phyloP scores from a whole-genome alignment of 2,888 invertebrate species.

The Leptinotarsa tumamoca region DNA sequence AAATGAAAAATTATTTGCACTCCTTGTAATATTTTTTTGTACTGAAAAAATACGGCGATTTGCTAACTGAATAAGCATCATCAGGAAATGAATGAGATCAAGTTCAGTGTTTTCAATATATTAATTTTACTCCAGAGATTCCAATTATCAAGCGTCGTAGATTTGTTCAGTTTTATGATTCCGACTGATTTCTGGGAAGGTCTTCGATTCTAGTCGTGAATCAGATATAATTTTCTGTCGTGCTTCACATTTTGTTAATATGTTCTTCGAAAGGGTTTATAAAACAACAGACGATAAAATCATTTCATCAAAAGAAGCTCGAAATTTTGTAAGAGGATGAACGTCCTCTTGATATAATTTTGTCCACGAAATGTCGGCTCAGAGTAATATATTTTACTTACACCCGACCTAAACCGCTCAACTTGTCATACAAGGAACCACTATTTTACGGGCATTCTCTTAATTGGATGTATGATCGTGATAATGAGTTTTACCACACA shows the following conservation, averaged over 20 bases:
- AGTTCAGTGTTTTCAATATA: no score
- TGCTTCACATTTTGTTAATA: neutral
- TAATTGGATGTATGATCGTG: slow-evolving; percentile 22
- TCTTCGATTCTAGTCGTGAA: no score
- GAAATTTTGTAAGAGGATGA: slow-evolving; percentile 17
- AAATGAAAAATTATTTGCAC: no score
- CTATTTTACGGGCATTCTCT: neutral
- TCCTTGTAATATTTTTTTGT: no score
- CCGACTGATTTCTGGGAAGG: no score
- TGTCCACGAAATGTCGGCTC: slow-evolving; percentile 32
- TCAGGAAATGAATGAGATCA: no score
- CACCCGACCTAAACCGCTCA: slow-evolving; percentile 38
- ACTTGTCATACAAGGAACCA: slow-evolving; percentile 30
- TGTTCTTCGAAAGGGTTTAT: neutral
- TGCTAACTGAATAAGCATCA: no score
- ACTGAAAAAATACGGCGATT: no score
- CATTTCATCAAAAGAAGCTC: neutral
- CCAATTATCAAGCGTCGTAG: no score
- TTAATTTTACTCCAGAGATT: no score
- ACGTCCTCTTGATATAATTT: slow-evolving; percentile 35
- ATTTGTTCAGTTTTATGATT: no score
- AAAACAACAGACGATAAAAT: neutral
- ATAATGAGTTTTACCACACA: neutral
- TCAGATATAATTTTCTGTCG: neutral
- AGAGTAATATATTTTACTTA: slow-evolving; percentile 43